Evolutionary conservation across 2,113 vertebrate genomes (phyloP), one percentile per base, ranked within the genome.

Genomic region (Laterallus jamaicensis): DNA sequence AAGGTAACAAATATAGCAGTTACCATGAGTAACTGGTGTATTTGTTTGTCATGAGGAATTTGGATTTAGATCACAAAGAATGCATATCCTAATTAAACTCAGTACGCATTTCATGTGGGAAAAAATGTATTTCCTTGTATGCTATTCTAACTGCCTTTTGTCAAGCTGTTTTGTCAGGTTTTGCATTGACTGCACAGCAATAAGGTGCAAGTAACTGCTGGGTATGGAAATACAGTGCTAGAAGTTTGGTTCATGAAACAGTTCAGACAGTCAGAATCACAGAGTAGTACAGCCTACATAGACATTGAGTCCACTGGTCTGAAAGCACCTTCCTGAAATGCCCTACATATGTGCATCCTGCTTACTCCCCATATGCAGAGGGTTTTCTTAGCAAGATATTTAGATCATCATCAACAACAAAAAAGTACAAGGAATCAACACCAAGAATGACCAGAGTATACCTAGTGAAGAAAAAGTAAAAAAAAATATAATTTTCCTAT

Each of bases 331-430:
- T 56, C 15, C 40, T 56, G 21, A 77, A 88, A 52, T n/a, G 18
- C 11, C 6, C 5, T 26, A 35, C 44, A 12, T 40, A 42, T 12
- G 8, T 69, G 3, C 29, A 11, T 15, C 24, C 64, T 21, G 10
- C 42, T 85, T 64, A 3, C 3, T 64, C 1, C 7, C 5, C 5
- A 11, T 2, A 20, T 10, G 2, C 11, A 73, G 80, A 83, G 1
- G 3, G 1, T 58, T 76, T 68, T n/a, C 50, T 74, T 22, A 69
- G 6, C 5, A 9, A 3, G 0, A 3, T 29, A 52, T 59, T 73
- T 79, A 71, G 18, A 21, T 24, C 12, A 50, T 15, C 11, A 35
- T 4, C 10, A 78, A 31, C 16, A 79, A 13, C 4, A 9, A 35
- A 54, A 58, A 37, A 2, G 3, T 18, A 1, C 6, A 24, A 47